Evolutionary conservation across 2,113 vertebrate genomes (phyloP).

Genomic region (Lonchura striata): DNA sequence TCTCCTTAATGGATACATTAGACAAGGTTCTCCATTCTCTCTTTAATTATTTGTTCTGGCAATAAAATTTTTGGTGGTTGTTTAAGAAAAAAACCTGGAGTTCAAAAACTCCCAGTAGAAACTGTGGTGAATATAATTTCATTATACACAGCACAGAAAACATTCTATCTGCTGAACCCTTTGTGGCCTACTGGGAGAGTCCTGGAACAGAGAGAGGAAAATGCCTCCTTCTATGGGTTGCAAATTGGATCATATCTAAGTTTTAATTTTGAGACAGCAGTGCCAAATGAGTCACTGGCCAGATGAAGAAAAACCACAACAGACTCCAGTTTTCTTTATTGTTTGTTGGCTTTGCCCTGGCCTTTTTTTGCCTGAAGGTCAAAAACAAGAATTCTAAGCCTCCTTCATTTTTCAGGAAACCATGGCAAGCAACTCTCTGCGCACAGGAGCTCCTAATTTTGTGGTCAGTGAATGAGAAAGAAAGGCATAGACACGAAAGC

Average conservation of each 20-base stretch:
- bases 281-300: neutral
- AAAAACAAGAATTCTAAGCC: neutral
- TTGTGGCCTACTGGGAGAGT: neutral
- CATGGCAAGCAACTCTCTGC: neutral
- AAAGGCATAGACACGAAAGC: neutral
- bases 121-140: constrained; percentile 20
- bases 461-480: neutral
- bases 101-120: constrained; percentile 27
- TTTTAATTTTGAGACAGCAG: neutral
- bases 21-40: neutral
- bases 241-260: neutral
- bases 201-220: neutral
- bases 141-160: neutral
- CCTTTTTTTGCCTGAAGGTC: neutral
- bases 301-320: neutral
- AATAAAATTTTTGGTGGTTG: neutral
- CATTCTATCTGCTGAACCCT: neutral
- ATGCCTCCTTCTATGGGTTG: neutral
- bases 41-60: constrained; percentile 45
- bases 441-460: neutral
- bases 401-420: neutral
- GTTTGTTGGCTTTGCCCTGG: neutral
- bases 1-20: neutral
- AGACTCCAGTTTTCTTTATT: neutral
- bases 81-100: constrained; percentile 31